A percentile compares a stretch with the other conserved stretches of the same genome.
These are phyloP conservation scores for Xiphorhynchus elegans DNA, from an alignment of 2,113 vertebrate species.

Conservation along the genomic window DNA sequence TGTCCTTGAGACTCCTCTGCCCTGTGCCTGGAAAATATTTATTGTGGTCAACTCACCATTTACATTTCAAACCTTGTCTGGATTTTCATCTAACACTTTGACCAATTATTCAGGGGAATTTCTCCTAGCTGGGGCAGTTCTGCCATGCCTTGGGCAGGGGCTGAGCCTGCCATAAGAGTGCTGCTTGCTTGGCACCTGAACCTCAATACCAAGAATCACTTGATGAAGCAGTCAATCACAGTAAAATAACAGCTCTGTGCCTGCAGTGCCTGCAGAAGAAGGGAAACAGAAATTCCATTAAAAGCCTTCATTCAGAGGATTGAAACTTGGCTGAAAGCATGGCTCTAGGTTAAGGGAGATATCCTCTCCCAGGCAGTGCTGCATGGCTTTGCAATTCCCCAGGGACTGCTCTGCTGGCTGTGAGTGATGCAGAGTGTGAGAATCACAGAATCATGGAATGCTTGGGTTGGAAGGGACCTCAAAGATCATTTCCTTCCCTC, in stretches of 20 bases:
- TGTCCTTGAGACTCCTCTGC: conserved; percentile 54
- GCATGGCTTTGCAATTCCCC: not conserved
- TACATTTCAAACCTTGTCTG: not conserved
- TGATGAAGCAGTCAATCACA: not conserved
- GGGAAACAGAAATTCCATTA: not conserved
- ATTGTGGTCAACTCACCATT: not conserved
- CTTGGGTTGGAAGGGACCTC: not conserved
- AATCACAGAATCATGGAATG: not conserved
- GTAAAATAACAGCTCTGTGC: not conserved
- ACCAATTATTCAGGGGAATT: not conserved
- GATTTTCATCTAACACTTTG: not conserved
- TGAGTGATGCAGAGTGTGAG: not conserved
- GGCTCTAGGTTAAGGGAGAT: not conserved
- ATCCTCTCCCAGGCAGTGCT: not conserved
- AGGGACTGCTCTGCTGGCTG: not conserved
- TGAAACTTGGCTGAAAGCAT: not conserved
- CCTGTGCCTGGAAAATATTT: conserved; percentile 18
- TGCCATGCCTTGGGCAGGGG: not conserved
- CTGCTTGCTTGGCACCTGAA: not conserved
- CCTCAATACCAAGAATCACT: not conserved
- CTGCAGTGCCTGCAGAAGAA: not conserved
- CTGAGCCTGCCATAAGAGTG: not conserved
- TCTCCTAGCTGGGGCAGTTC: not conserved
- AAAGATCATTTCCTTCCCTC: not conserved
- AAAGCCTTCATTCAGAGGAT: not conserved